Evolutionary conservation across 1,140 invertebrate genomes (phyloP), one percentile per base, ranked within the genome.

Genomic region (Aphis craccivora): DNA sequence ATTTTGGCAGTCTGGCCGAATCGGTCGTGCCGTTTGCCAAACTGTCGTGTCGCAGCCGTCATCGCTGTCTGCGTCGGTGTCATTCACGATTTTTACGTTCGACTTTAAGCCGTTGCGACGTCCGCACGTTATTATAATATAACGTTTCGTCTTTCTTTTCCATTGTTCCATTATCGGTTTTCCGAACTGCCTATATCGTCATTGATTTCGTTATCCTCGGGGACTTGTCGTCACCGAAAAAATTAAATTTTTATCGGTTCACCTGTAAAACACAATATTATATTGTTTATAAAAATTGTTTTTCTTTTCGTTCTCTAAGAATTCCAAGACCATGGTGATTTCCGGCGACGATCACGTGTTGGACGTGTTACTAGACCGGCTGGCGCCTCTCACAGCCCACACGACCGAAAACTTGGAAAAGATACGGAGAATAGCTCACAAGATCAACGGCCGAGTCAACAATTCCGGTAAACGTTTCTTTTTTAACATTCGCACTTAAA

Each of bases 1-100:
- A 53, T 93, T 93, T 86, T 93, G 91, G 91, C 91, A 93, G 91
- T 93, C 67, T n/a, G 91, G 91, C 91, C 91, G 91, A 40, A 43
- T 84, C 48, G 76, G 91, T 93, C 91, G 76, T 55, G 22, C 81
- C 81, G 91, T 93, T 93, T 93, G 91, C 91, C 91, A 93, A 93
- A 84, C 91, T 35, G 60, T 53, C 67, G 90, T n/a, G 55, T 30
- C 20, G 60, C 60, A 20, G 25, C 35, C 40, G 90, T 40, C 23
- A 37, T 25, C 76, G 84, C 30, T 25, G 23, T 86, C 76, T 20
- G 30, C 60, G 60, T n/a, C 90, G 25, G 76, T 86, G 76, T 93
- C 81, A 93, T 86, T 93, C 91, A 55, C 91, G 91, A 53, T 92
- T 76, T 81, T 92, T 35, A 11, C 91, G 91, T 81, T 51, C 91